Evolutionary conservation across 1,140 invertebrate species (phyloP).

Genomic region (Nasonia giraulti): DNA sequence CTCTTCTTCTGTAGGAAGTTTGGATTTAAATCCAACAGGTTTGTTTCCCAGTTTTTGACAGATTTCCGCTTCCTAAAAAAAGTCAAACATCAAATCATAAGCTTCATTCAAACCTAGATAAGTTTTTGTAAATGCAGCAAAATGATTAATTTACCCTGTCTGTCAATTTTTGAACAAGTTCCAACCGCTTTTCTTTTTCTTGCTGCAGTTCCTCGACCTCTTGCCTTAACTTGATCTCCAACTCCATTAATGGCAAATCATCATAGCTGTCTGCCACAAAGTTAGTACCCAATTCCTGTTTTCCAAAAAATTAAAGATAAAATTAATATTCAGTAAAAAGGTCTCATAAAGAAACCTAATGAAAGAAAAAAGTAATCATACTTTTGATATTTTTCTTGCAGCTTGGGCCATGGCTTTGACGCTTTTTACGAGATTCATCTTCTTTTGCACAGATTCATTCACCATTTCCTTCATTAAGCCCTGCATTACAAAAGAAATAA

Average conservation of each 20-base stretch:
- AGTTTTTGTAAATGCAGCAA: background rate
- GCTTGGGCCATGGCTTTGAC: conserved; percentile 59
- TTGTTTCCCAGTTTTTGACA: conserved; percentile 59
- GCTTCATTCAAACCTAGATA: background rate
- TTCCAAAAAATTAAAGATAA: conserved; percentile 31
- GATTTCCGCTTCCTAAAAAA: conserved; percentile 57
- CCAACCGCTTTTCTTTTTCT: conserved; percentile 62
- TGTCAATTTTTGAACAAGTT: conserved; percentile 58
- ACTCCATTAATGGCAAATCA: conserved; percentile 59
- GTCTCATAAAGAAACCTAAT: background rate
- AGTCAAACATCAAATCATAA: background rate
- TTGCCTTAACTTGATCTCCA: conserved; percentile 57
- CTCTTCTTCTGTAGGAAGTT: conserved; percentile 72
- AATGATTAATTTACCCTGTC: conserved; percentile 53
- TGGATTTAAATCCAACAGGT: conserved; percentile 51
- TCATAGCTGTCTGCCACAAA: conserved; percentile 55
- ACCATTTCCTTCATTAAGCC: conserved; percentile 66
- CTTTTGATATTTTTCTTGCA: conserved; percentile 55
- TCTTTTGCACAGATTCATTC: conserved; percentile 59
- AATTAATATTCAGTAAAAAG: conserved; percentile 29
- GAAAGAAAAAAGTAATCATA: conserved; percentile 22
- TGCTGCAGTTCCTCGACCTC: conserved; percentile 59
- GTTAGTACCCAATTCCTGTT: conserved; percentile 60
- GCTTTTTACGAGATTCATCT: conserved; percentile 55
- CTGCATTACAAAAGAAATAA: conserved; percentile 36